Evolutionary conservation across 2,888 invertebrate species (phyloP), one percentile per base, ranked within the genome.

Genomic region (Eupithecia inturbata): DNA sequence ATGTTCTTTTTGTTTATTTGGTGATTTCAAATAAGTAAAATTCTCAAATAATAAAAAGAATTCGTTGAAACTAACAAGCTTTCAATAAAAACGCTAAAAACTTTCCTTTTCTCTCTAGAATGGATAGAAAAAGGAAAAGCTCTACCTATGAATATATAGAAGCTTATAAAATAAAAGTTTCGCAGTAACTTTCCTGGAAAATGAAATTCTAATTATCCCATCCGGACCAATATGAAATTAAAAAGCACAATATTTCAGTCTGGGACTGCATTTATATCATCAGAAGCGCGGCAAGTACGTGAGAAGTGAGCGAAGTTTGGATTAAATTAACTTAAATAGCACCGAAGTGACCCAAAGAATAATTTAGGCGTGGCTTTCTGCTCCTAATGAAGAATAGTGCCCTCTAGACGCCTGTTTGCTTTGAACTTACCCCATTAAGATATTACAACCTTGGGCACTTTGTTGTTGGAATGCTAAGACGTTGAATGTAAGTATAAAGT

Each of bases 301-400:
- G 89, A 87, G 85, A 87, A 85, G 88, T 86, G 86, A 85, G 83
- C 85, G 81, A 91, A 92, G 89, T 92, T 91, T 80, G 87, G 87
- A 92, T 92, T 92, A 92, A 93, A 92, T 92, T 93, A 91, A 89
- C 90, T 91, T 88, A 91, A 93, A 92, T 90, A 90, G 91, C 88
- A 88, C 92, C 91, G 82, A 91, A 92, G 93, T 93, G 93, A 93
- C 94, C 93, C 86, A 83, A 92, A 92, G 93, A 92, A 93, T 93
- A 92, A 93, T 92, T 92, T 90, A 92, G 86, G 85, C 82, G 87
- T 84, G 90, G 88, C 85, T 89, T 88, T 88, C 89, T 83, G 85
- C 84, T 82, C 81, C 85, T 94, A 94, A 94, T 93, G 93, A 93
- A 92, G 92, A 92, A 86, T 90, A 92, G 87, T 92, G 85, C 89